Base-by-base conservation (phyloP, 2,797 vertebrate genomes). In the Micromesistius poutassou region DNA sequence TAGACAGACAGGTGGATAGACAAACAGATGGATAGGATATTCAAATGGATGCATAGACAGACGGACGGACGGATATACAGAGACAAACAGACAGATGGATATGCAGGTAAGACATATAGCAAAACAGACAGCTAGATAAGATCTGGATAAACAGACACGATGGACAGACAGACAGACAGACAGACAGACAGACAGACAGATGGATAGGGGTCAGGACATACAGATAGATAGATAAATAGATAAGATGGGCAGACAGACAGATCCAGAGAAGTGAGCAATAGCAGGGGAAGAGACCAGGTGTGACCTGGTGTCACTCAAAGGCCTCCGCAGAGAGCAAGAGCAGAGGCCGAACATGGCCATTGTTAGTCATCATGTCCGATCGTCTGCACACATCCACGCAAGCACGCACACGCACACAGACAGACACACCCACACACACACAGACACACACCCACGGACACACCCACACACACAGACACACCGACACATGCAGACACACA, bases 341-440 rank as follows among this genome's bases (percentile, higher is more conserved):
- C 83, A 81, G 83, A 85, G 85, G 71, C 77, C 75, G 79, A 89
- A 86, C 86, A 72, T 33, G 46, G 78, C 73, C 72, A 68, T 83
- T 13, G 84, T 88, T 85, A 83, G 77, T 87, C 86, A 85, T 91
- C 82, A 77, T 88, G 86, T 91, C 87, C 89, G 88, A 91, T 91
- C 84, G 85, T 88, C 76, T 85, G 86, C 87, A 68, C 62, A 68
- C 9, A 68, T 4, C 2, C 55, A 73, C 72, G 76, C 78, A 74
- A 25, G 55, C 66, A 38, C 46, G 71, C 73, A 77, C 78, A 68
- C 62, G 50, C 62, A 38, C 62, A 72, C 73, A 77, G 76, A 68
- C 66, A 73, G 42, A 33, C 46, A 73, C 72, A 77, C 62, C 71
- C 73, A 77, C 77, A 74, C 62, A 73, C 66, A 28, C 62, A 71